Percentiles rank a stretch among this genome's conserved stretches.
Evolutionary conservation across 2,113 vertebrate genomes (phyloP).

Genomic region (Sakesphorus luctuosus): DNA sequence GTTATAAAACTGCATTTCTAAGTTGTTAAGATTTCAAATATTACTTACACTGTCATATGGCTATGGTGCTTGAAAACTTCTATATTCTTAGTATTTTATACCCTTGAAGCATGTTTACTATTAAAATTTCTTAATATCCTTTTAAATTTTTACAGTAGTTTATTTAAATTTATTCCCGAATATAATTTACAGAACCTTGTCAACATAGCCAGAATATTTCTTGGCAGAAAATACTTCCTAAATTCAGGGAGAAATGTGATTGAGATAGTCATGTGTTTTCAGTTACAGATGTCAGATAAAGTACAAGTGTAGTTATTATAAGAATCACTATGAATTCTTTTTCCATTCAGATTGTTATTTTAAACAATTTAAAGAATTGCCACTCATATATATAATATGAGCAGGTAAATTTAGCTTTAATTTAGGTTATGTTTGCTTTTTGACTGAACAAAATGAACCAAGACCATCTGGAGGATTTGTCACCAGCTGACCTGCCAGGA

Average conservation of each 20-base stretch:
- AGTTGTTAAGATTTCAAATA: neutral
- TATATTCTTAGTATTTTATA: neutral
- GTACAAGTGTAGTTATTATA: neutral
- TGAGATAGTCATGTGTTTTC: accelerated
- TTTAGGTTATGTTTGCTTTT: neutral
- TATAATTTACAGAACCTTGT: neutral
- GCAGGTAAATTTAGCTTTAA: neutral
- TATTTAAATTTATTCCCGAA: neutral
- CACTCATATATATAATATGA: neutral
- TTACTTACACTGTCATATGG: too few relatives aligned
- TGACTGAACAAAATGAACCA: neutral
- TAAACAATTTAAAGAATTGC: neutral
- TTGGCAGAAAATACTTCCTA: neutral
- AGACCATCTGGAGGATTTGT: neutral
- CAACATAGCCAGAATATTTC: neutral
- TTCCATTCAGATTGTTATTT: neutral
- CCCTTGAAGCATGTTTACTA: accelerated
- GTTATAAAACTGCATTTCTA: neutral
- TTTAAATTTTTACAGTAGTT: neutral
- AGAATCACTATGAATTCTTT: neutral
- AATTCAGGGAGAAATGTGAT: accelerated
- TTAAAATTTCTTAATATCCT: accelerated
- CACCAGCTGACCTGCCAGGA: neutral
- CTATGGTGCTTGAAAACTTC: accelerated
- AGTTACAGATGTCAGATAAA: neutral